phyloP scores from a whole-genome alignment of 2,888 invertebrate species.

The Leptinotarsa rubiginosa region DNA sequence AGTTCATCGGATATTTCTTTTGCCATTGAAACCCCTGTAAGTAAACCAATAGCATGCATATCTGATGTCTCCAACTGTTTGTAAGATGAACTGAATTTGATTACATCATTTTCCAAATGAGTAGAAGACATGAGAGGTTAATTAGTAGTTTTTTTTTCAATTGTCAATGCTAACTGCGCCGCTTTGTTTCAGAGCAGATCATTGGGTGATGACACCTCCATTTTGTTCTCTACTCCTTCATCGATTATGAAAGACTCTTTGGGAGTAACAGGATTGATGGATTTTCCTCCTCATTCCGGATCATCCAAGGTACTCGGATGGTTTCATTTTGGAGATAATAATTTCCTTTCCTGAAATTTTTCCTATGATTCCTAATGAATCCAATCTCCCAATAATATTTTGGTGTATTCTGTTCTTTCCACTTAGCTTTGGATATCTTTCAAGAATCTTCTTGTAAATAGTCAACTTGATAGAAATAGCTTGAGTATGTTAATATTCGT shows the following conservation, averaged over 20 bases:
- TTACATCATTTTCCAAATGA: constrained; percentile 15
- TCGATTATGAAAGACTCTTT: constrained; percentile 88
- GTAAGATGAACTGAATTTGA: constrained; percentile 2
- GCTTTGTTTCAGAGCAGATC: constrained; percentile 83
- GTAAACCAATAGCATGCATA: constrained; percentile 54
- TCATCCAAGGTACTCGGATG: constrained; percentile 65
- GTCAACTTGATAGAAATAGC: constrained; percentile 14
- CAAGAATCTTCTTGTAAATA: constrained; percentile 16
- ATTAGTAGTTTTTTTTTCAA: not conserved
- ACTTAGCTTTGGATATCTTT: constrained; percentile 27
- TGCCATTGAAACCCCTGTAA: constrained; percentile 82
- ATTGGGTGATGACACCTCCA: constrained; percentile 80
- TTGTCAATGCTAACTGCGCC: not conserved
- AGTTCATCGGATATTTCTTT: constrained; percentile 74
- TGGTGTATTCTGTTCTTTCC: constrained; percentile 30
- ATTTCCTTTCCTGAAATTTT: constrained; percentile 45
- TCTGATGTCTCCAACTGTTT: constrained; percentile 24
- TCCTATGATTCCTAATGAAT: constrained; percentile 23
- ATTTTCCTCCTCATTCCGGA: constrained; percentile 66
- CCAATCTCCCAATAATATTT: constrained; percentile 33
- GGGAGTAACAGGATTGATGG: constrained; percentile 74
- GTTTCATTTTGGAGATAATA: constrained; percentile 62
- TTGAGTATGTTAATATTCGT: constrained; percentile 6
- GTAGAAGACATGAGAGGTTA: constrained; percentile 13
- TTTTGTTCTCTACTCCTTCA: constrained; percentile 88